Percentiles rank a stretch among this genome's conserved stretches.
These are phyloP conservation scores for Parnassius glacialis DNA, from an alignment of 2,888 invertebrate species.

Conservation along the genomic window DNA sequence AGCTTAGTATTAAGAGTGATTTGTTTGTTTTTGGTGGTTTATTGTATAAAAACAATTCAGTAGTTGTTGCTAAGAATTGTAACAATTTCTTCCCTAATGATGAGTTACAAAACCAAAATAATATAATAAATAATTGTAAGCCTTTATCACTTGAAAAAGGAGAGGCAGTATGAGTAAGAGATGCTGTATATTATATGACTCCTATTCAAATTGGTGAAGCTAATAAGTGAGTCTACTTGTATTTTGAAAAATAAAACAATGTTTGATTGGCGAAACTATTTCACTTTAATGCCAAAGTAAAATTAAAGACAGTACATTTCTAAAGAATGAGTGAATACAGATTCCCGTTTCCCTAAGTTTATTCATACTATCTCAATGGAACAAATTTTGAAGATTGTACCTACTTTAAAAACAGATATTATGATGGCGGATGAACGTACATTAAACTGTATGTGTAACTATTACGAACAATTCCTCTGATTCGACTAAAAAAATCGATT, in stretches of 20 bases:
- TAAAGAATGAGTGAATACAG: slow-evolving; percentile 25
- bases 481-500: slow-evolving; percentile 18
- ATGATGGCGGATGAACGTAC: slow-evolving; percentile 7
- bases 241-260: slow-evolving; percentile 12
- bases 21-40: no score
- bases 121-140: no score
- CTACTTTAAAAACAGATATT: slow-evolving; percentile 5
- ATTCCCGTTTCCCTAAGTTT: slow-evolving; percentile 21
- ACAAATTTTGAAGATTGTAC: slow-evolving; percentile 6
- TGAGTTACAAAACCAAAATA: no score
- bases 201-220: no score
- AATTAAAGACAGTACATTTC: slow-evolving; percentile 22
- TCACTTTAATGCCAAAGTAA: slow-evolving; percentile 26
- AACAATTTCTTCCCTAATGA: no score
- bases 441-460: slow-evolving; percentile 8
- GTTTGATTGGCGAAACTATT: slow-evolving; percentile 24
- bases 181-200: no score
- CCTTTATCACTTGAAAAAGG: no score
- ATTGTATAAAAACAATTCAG: no score
- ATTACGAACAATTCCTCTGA: slow-evolving; percentile 15
- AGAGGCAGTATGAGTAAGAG: no score
- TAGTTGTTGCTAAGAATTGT: no score
- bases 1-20: no score
- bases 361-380: slow-evolving; percentile 16
- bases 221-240: neutral